A percentile compares a stretch with the other conserved stretches of the same genome.
These are phyloP conservation scores for Ctenopoma multispine DNA, from an alignment of 2,797 vertebrate species.

Conservation along the genomic window DNA sequence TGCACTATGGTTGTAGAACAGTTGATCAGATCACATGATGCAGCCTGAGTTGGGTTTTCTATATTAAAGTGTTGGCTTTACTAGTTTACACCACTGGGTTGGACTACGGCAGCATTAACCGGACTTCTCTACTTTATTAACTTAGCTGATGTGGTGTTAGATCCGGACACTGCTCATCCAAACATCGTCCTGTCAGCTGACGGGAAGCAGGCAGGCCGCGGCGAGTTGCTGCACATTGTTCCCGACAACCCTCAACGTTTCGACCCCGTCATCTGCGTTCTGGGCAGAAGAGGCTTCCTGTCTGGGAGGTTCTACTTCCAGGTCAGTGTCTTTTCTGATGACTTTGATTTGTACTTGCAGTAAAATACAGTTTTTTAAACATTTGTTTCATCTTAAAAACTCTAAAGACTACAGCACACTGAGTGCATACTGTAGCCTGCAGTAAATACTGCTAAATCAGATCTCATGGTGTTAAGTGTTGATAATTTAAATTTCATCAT, in stretches of 20 bases:
- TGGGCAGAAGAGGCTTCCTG: constrained; percentile 77
- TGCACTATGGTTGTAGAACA: too few species aligned
- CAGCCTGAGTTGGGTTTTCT: too few species aligned
- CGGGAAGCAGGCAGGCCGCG: constrained; percentile 76
- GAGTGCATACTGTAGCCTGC: too few species aligned
- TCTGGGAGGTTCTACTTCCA: constrained; percentile 85
- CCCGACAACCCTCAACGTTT: constrained; percentile 82
- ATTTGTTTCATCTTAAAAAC: too few species aligned
- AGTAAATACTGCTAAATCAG: background rate
- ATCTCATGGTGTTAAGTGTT: background rate
- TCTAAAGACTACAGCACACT: too few species aligned
- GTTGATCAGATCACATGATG: too few species aligned
- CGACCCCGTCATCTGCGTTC: constrained; percentile 83
- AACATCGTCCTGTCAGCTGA: constrained; percentile 84
- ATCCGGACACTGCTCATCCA: constrained; percentile 81
- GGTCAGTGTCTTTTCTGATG: constrained; percentile 41
- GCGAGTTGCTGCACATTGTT: constrained; percentile 69
- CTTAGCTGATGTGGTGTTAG: constrained; percentile 82
- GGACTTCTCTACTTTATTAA: background rate
- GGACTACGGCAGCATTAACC: background rate
- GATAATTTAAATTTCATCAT: background rate
- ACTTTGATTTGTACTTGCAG: background rate
- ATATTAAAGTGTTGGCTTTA: too few species aligned
- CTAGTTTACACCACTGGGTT: background rate
- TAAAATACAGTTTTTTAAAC: too few species aligned